These are phyloP conservation scores for Synergus gifuensis DNA, from an alignment of 2,888 invertebrate species.

Conservation along the genomic window DNA sequence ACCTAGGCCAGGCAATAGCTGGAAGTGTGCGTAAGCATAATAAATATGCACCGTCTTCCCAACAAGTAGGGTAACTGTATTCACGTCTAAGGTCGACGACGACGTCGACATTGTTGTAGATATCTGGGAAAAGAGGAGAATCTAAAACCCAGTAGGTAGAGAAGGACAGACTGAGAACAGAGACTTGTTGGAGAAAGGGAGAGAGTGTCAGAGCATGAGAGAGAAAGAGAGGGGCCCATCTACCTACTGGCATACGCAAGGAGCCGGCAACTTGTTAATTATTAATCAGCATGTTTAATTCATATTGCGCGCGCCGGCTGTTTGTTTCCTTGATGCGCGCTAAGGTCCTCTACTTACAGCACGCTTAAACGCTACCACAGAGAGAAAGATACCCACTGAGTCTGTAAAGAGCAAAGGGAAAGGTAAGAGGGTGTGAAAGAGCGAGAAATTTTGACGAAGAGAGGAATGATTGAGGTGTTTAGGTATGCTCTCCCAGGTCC, in stretches of 20 bases:
- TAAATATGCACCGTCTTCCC: conserved; percentile 44
- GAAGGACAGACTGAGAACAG: not conserved
- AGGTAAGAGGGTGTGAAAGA: not conserved
- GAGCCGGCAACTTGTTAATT: conserved; percentile 76
- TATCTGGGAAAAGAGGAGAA: conserved; percentile 21
- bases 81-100: conserved; percentile 40
- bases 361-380: conserved; percentile 64
- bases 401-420: not conserved
- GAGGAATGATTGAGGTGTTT: conserved; percentile 52
- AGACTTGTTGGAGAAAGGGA: conserved; percentile 42
- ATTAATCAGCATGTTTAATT: conserved; percentile 78
- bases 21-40: conserved; percentile 44
- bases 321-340: conserved; percentile 77
- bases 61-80: conserved; percentile 41
- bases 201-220: not conserved
- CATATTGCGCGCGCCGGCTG: conserved; percentile 75
- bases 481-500: conserved; percentile 53
- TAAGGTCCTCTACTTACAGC: conserved; percentile 70
- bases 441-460: conserved; percentile 12
- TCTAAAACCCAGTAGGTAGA: not conserved
- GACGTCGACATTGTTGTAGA: conserved; percentile 1
- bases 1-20: conserved; percentile 66
- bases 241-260: conserved; percentile 63
- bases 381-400: not conserved
- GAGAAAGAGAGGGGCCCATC: conserved; percentile 52